Conservation (phyloP, 2,888 invertebrate genomes). For the Himalopsyche kuldschensis region DNA sequence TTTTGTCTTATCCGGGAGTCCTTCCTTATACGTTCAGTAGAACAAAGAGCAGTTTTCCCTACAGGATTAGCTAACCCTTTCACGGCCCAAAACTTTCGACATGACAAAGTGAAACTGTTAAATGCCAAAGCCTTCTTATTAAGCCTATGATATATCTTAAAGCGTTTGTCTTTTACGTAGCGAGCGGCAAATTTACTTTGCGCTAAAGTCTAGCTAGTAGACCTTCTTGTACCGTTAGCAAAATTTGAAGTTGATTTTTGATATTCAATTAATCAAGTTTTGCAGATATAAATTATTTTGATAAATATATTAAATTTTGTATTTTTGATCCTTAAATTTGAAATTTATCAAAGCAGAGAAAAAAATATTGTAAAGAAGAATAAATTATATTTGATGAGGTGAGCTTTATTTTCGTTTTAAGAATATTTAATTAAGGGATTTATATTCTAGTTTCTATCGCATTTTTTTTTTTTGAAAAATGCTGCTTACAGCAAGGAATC, state of each 20-base stretch:
- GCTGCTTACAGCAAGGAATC: too few relatives aligned
- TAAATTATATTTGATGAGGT: too few relatives aligned
- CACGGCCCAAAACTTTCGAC: conserved; percentile 45
- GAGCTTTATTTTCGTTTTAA: too few relatives aligned
- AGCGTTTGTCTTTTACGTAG: conserved; percentile 40
- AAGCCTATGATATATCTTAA: conserved; percentile 60
- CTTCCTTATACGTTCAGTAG: conserved; percentile 6
- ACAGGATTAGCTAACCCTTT: conserved; percentile 40
- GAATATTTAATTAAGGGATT: too few relatives aligned
- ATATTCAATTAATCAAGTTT: background rate
- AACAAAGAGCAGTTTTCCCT: conserved; percentile 39
- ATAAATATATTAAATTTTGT: background rate
- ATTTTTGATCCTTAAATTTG: background rate
- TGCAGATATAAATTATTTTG: background rate
- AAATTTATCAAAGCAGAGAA: too few relatives aligned
- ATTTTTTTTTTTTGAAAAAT: too few relatives aligned
- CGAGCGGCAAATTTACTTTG: conserved; percentile 37
- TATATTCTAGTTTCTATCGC: too few relatives aligned
- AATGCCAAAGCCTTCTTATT: conserved; percentile 61
- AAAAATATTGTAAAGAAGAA: too few relatives aligned
- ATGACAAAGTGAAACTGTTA: conserved; percentile 62
- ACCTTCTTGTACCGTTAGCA: conserved; percentile 3
- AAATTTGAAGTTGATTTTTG: background rate
- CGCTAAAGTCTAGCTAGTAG: conserved; percentile 20
- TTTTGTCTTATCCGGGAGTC: background rate